These are phyloP conservation scores for Gastrophryne carolinensis DNA, from an alignment of 2,797 vertebrate genomes.

Conservation along the genomic window DNA sequence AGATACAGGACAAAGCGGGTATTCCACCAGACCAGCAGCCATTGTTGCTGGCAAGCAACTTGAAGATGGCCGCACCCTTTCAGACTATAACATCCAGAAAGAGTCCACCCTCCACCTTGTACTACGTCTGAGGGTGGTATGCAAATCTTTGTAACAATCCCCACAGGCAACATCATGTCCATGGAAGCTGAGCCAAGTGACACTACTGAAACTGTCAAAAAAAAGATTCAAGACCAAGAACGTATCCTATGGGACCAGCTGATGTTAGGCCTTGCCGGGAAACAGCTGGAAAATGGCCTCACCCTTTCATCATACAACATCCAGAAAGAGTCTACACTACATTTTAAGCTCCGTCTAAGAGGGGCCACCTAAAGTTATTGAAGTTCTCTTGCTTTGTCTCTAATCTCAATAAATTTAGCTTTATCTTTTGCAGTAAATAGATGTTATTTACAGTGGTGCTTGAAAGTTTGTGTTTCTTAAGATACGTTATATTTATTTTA, in stretches of 20 bases:
- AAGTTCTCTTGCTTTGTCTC: no score
- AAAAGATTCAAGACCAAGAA: neutral
- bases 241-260: neutral
- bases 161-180: neutral
- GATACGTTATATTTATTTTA: no score
- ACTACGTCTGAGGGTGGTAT: conserved; percentile 4
- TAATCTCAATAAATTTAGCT: no score
- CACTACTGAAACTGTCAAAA: neutral
- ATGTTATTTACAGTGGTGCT: no score
- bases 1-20: conserved; percentile 40
- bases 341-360: neutral
- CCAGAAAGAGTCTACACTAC: neutral
- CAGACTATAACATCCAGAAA: no score
- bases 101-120: no score
- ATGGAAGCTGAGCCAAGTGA: neutral
- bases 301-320: neutral
- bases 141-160: conserved; percentile 2
- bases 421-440: no score
- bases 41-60: no score
- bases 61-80: no score
- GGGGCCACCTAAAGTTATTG: no score
- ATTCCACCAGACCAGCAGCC: no score
- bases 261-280: neutral
- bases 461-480: no score
- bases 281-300: neutral